These are phyloP conservation scores for Andrena minutula DNA, from an alignment of 2,888 invertebrate genomes.

Conservation along the genomic window DNA sequence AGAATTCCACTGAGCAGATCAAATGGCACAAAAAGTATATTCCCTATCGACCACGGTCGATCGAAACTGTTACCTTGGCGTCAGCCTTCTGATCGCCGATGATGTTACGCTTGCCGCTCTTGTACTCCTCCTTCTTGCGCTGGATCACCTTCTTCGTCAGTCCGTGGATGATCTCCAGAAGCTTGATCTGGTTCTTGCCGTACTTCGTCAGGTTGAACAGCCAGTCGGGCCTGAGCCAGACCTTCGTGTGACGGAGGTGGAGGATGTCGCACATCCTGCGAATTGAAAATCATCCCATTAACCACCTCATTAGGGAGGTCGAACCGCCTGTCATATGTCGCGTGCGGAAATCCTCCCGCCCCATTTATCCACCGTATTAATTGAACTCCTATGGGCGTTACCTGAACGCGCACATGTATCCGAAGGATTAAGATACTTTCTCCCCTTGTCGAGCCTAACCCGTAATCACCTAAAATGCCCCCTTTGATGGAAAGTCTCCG, in stretches of 20 bases:
- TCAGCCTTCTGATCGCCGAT: constrained; percentile 71
- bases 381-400: too few relatives aligned
- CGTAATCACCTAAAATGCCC: neutral
- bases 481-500: neutral
- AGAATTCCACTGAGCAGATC: too few relatives aligned
- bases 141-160: constrained; percentile 92
- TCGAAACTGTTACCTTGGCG: constrained; percentile 27
- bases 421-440: too few relatives aligned
- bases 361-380: too few relatives aligned
- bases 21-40: neutral
- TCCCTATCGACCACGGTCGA: neutral
- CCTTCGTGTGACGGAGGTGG: constrained; percentile 92
- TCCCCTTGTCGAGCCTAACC: too few relatives aligned
- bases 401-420: too few relatives aligned
- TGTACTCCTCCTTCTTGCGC: constrained; percentile 91
- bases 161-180: constrained; percentile 92
- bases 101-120: constrained; percentile 87
- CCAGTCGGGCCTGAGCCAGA: constrained; percentile 92
- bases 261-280: constrained; percentile 92
- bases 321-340: too few relatives aligned
- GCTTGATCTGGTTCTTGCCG: constrained; percentile 90
- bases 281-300: neutral
- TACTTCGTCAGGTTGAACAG: constrained; percentile 92
- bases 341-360: too few relatives aligned
- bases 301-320: too few relatives aligned